These are phyloP conservation scores for Climacteris rufus DNA, from an alignment of 2,113 vertebrate species.

Conservation along the genomic window DNA sequence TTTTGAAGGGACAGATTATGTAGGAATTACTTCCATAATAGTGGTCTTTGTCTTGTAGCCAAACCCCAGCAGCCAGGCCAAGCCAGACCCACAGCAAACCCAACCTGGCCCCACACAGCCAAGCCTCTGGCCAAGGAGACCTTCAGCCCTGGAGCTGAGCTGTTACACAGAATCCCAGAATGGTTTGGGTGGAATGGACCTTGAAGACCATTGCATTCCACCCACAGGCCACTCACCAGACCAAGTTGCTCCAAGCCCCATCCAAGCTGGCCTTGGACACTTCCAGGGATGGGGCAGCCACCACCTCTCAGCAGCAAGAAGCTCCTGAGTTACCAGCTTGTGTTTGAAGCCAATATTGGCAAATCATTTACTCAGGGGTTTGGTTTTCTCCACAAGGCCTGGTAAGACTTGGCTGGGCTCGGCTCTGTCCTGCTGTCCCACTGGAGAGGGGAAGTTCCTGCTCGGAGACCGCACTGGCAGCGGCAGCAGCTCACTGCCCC, in stretches of 20 bases:
- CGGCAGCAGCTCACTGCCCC: fast-evolving
- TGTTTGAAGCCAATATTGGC: not conserved
- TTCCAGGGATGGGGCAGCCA: not conserved
- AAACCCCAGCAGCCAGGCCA: not conserved
- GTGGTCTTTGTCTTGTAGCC: too few relatives aligned
- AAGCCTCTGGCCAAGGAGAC: not conserved
- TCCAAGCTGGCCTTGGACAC: not conserved
- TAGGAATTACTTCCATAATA: not conserved
- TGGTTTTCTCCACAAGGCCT: not conserved
- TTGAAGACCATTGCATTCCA: not conserved
- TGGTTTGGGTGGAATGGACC: not conserved
- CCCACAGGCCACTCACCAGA: not conserved
- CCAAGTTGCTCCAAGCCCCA: not conserved
- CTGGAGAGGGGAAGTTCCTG: not conserved
- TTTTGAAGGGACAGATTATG: not conserved
- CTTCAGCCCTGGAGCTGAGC: not conserved
- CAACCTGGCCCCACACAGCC: not conserved
- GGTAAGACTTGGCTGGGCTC: not conserved
- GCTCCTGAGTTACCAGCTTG: not conserved
- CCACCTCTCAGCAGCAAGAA: not conserved
- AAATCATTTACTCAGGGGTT: not conserved
- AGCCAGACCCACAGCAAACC: not conserved
- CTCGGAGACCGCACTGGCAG: fast-evolving
- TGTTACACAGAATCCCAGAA: not conserved
- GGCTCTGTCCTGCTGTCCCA: not conserved